phyloP scores from a whole-genome alignment of 2,888 invertebrate genomes.

The Neoscelio sp. region DNA sequence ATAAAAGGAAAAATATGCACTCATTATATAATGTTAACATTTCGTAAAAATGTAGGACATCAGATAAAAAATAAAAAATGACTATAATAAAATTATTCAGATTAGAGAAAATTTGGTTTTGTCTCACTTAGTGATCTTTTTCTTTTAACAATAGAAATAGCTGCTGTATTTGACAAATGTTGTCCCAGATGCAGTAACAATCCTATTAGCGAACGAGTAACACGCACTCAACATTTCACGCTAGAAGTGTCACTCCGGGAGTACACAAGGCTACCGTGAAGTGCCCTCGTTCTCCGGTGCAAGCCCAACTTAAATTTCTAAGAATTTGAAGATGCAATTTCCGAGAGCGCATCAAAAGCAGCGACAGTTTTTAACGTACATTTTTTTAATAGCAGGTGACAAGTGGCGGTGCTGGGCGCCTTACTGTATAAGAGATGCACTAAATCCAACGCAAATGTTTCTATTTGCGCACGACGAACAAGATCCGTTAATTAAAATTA shows the following conservation, averaged over 20 bases:
- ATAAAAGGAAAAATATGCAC: too few relatives aligned
- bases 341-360: conserved; percentile 12
- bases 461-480: conserved; percentile 2
- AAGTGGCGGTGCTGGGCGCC: too few relatives aligned
- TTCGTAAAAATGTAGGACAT: too few relatives aligned
- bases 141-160: conserved; percentile 13
- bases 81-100: too few relatives aligned
- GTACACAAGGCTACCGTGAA: conserved; percentile 41
- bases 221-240: conserved; percentile 30
- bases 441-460: conserved; percentile 7
- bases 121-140: too few relatives aligned
- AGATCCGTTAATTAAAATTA: conserved; percentile 17
- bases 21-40: too few relatives aligned
- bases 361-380: background rate
- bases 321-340: conserved; percentile 38
- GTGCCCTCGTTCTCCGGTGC: conserved; percentile 23
- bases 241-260: conserved; percentile 31
- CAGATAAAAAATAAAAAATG: too few relatives aligned
- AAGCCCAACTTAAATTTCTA: conserved; percentile 30
- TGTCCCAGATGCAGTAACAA: conserved; percentile 58
- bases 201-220: conserved; percentile 44
- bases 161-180: conserved; percentile 28
- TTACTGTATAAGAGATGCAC: background rate
- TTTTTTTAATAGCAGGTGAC: background rate
- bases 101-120: too few relatives aligned